These are phyloP conservation scores for Ricordea florida DNA, from an alignment of 92 coral and sea anemone species.

Conservation along the genomic window DNA sequence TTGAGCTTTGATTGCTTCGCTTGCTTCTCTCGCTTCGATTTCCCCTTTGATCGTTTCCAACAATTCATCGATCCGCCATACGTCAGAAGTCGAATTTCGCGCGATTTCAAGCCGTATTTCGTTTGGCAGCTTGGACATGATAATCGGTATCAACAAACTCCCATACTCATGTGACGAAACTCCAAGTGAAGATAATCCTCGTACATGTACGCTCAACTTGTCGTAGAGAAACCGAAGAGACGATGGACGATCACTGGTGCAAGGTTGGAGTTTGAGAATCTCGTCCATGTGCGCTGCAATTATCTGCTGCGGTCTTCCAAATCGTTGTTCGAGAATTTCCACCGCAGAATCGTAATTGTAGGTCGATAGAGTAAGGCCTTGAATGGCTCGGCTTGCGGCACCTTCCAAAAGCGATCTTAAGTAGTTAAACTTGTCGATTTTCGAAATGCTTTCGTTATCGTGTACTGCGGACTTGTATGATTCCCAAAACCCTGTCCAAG, in stretches of 20 bases:
- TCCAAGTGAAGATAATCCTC: slow-evolving; percentile 38
- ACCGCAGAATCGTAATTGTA: slow-evolving; percentile 33
- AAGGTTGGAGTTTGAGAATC: slow-evolving; percentile 17
- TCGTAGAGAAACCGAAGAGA: slow-evolving; percentile 37
- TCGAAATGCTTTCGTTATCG: not conserved
- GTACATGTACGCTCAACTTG: slow-evolving; percentile 34
- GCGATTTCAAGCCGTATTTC: slow-evolving; percentile 44
- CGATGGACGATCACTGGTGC: slow-evolving; percentile 6
- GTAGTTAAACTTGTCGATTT: slow-evolving; percentile 47
- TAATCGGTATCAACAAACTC: slow-evolving; percentile 40
- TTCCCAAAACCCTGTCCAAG: too few relatives aligned
- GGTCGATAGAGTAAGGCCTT: slow-evolving; percentile 26
- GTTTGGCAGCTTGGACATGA: slow-evolving; percentile 42
- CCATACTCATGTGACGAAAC: slow-evolving; percentile 49
- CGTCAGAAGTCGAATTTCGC: slow-evolving; percentile 24
- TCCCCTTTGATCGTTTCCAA: slow-evolving; percentile 30
- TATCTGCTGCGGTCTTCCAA: slow-evolving; percentile 52
- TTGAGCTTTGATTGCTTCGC: slow-evolving; percentile 7
- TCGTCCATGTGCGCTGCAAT: slow-evolving; percentile 67
- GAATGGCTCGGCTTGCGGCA: slow-evolving; percentile 24
- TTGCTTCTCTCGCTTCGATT: slow-evolving; percentile 54
- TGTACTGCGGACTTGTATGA: slow-evolving; percentile 31
- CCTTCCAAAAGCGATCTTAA: slow-evolving; percentile 34
- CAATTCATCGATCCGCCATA: slow-evolving; percentile 50
- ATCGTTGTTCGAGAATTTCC: slow-evolving; percentile 30